These are phyloP conservation scores for Matsumurasca onukii DNA, from an alignment of 1,140 invertebrate species.

Conservation along the genomic window DNA sequence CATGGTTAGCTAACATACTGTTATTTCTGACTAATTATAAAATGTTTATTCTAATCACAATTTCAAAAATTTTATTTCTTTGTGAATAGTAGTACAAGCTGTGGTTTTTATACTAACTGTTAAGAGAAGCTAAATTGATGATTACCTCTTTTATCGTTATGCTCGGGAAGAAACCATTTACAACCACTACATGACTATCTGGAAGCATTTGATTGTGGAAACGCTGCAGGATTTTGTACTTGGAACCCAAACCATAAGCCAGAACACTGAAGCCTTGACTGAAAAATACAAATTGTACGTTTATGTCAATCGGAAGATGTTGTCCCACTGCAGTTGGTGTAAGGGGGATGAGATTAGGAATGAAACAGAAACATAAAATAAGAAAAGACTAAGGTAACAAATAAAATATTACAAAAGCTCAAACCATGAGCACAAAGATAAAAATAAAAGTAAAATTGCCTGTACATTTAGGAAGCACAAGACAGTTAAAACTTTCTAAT, in stretches of 20 bases:
- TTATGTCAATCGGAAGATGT: neutral
- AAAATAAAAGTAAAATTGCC: neutral
- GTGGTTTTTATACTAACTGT: too few species aligned
- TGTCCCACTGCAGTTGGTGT: neutral
- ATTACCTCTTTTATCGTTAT: slow-evolving; percentile 77
- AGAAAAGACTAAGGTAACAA: neutral
- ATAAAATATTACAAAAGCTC: neutral
- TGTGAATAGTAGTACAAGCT: too few species aligned
- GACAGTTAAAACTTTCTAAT: too few species aligned
- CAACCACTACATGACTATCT: slow-evolving; percentile 69
- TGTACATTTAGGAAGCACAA: neutral
- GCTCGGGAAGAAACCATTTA: slow-evolving; percentile 93
- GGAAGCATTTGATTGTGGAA: slow-evolving; percentile 69
- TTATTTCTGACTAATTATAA: too few species aligned
- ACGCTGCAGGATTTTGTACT: slow-evolving; percentile 71
- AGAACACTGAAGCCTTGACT: slow-evolving; percentile 87
- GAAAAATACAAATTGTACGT: slow-evolving; percentile 37
- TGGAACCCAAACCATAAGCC: slow-evolving; percentile 88
- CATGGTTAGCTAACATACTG: too few species aligned
- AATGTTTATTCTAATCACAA: too few species aligned
- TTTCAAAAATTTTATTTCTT: too few species aligned
- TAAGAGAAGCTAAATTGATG: too few species aligned
- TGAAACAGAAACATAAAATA: neutral
- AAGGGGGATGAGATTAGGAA: neutral
- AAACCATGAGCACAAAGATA: neutral